A percentile compares a stretch with the other conserved stretches of the same genome.
Conservation (phyloP, 2,113 vertebrate genomes). For the Sakesphorus luctuosus region DNA sequence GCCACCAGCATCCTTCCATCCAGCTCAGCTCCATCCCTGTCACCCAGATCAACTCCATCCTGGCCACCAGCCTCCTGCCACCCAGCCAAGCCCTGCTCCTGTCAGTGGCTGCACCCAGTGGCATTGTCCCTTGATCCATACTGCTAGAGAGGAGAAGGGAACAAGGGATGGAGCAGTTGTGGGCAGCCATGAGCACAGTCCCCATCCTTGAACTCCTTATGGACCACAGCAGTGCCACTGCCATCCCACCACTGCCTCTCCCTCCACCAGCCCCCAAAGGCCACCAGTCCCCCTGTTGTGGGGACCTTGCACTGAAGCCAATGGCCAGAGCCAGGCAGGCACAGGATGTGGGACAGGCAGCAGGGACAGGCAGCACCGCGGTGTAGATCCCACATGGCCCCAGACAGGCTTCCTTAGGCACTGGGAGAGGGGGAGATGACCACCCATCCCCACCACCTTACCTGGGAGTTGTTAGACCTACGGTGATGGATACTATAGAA, state of each 20-base stretch:
- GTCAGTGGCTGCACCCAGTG: background rate
- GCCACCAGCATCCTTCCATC: background rate
- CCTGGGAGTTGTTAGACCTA: slow-evolving; percentile 65
- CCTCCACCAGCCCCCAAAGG: background rate
- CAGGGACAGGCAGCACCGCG: background rate
- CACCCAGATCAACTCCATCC: background rate
- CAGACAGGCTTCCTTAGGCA: background rate
- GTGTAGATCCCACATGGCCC: background rate
- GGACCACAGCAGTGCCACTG: rapidly evolving
- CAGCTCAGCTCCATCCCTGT: background rate
- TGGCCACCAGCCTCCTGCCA: background rate
- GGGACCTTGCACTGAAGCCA: background rate
- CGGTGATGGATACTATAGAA: slow-evolving; percentile 56
- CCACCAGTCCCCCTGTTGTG: background rate
- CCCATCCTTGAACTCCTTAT: background rate
- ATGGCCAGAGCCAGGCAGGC: background rate
- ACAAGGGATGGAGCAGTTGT: rapidly evolving
- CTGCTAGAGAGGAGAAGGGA: background rate
- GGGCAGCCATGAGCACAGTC: background rate
- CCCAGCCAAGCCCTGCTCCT: background rate
- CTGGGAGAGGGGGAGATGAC: background rate
- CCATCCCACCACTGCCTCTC: background rate
- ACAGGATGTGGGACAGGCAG: background rate
- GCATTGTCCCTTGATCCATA: rapidly evolving
- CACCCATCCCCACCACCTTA: slow-evolving; percentile 45